phyloP scores from a whole-genome alignment of 35 echinoderm and acorn worm species.

The Holothuria glaberrima region DNA sequence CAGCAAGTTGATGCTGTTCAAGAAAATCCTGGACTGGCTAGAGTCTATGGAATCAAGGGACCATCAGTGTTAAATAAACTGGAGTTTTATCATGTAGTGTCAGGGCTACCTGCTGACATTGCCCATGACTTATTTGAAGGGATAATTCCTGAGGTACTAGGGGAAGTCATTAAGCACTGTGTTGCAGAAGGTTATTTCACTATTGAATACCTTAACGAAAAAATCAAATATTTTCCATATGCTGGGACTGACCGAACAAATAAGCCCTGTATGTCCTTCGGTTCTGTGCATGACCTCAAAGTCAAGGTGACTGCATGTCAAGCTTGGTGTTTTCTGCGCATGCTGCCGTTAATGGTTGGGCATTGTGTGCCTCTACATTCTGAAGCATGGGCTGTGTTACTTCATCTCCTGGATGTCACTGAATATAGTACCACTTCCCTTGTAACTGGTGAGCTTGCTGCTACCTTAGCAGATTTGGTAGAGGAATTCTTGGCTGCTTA shows the following conservation, averaged over 20 bases:
- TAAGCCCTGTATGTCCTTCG: constrained; percentile 10
- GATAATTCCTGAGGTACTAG: constrained; percentile 30
- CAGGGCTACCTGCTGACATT: constrained; percentile 41
- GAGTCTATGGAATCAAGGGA: constrained; percentile 2
- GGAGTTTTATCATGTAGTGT: constrained; percentile 42
- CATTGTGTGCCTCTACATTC: constrained; percentile 20
- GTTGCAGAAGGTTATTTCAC: constrained; percentile 36
- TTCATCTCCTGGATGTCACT: constrained; percentile 12
- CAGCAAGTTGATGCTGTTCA: constrained; percentile 13
- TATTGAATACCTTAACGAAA: constrained; percentile 26
- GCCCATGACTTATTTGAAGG: constrained; percentile 66
- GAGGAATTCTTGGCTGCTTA: constrained; percentile 13
- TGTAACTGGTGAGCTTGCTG: constrained; percentile 12
- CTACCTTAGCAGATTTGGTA: constrained; percentile 10
- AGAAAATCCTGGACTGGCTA: not conserved
- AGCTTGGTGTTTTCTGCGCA: constrained; percentile 17
- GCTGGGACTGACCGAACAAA: constrained; percentile 37
- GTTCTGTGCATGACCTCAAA: not conserved
- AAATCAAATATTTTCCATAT: constrained; percentile 51
- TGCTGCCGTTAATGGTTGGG: constrained; percentile 60
- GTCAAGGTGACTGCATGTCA: constrained; percentile 49
- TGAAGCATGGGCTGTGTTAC: constrained; percentile 24
- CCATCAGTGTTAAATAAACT: constrained; percentile 10
- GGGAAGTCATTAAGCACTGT: constrained; percentile 27
- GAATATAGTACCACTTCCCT: constrained; percentile 22